phyloP scores from a whole-genome alignment of 2,113 vertebrate species.

The Gavia stellata region DNA sequence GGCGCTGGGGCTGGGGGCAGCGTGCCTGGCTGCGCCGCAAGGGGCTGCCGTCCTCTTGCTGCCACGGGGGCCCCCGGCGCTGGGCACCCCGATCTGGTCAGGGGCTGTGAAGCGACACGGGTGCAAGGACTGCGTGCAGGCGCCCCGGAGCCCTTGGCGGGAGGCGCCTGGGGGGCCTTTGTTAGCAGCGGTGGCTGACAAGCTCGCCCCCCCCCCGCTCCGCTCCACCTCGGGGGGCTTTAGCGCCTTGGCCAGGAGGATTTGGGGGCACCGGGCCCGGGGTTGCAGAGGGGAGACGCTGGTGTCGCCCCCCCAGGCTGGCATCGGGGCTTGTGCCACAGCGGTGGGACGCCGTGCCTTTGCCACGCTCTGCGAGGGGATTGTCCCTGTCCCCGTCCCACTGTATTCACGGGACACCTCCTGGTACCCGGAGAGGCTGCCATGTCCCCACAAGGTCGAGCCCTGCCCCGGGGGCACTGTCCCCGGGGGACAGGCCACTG shows the following conservation, averaged over 20 bases:
- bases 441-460: accelerated
- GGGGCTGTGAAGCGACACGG: accelerated
- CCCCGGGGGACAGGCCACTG: neutral
- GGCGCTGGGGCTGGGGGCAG: neutral
- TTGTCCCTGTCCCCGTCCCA: neutral
- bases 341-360: neutral
- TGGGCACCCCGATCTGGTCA: neutral
- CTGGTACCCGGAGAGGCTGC: neutral
- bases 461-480: neutral
- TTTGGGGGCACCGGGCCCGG: neutral
- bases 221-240: accelerated
- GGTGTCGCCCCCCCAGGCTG: neutral
- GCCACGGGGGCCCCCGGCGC: accelerated
- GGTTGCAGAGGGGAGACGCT: neutral
- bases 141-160: neutral
- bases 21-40: neutral
- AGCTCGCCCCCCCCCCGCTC: neutral
- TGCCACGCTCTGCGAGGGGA: accelerated
- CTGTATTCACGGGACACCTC: neutral
- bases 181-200: accelerated
- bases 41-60: neutral
- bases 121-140: neutral
- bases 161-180: neutral
- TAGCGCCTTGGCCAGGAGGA: neutral
- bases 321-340: accelerated